Conservation (phyloP, 2,888 invertebrate genomes). For the Drosophila meridiana region DNA sequence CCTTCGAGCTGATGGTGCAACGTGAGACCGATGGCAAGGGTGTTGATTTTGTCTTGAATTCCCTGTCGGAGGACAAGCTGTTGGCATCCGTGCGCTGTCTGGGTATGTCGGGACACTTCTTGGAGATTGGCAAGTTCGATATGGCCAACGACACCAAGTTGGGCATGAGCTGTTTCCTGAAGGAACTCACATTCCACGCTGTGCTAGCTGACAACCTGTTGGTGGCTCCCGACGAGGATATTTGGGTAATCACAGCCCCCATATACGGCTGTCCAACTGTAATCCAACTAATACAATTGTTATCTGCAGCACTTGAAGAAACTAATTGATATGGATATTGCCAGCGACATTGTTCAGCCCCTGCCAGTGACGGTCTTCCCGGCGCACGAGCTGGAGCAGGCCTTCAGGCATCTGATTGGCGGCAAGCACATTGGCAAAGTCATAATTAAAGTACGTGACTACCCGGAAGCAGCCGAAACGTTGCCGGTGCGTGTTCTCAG, state of each 20-base stretch:
- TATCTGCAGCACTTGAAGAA: constrained; percentile 84
- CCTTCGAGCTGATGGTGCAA: constrained; percentile 94
- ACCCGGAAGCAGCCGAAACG: constrained; percentile 62
- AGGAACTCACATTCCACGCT: constrained; percentile 91
- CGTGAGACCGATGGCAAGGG: constrained; percentile 93
- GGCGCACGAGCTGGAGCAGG: constrained; percentile 89
- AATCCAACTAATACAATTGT: neutral
- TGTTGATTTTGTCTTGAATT: constrained; percentile 96
- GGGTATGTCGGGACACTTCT: constrained; percentile 88
- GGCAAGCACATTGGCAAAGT: constrained; percentile 94
- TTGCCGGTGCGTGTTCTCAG: constrained; percentile 77
- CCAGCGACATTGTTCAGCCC: constrained; percentile 89
- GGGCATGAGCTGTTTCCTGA: constrained; percentile 89
- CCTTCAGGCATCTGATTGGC: constrained; percentile 88
- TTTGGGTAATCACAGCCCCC: constrained; percentile 59
- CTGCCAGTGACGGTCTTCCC: constrained; percentile 88
- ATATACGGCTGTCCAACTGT: neutral
- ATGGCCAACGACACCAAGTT: constrained; percentile 88
- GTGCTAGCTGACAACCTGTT: constrained; percentile 91
- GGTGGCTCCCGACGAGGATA: constrained; percentile 85
- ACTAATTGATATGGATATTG: constrained; percentile 88
- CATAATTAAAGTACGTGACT: constrained; percentile 84
- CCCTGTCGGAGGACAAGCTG: constrained; percentile 96
- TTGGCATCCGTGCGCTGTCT: constrained; percentile 89
- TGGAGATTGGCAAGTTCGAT: constrained; percentile 95